Evolutionary conservation across 2,888 invertebrate genomes (phyloP).

Genomic region (Beris morrisii): DNA sequence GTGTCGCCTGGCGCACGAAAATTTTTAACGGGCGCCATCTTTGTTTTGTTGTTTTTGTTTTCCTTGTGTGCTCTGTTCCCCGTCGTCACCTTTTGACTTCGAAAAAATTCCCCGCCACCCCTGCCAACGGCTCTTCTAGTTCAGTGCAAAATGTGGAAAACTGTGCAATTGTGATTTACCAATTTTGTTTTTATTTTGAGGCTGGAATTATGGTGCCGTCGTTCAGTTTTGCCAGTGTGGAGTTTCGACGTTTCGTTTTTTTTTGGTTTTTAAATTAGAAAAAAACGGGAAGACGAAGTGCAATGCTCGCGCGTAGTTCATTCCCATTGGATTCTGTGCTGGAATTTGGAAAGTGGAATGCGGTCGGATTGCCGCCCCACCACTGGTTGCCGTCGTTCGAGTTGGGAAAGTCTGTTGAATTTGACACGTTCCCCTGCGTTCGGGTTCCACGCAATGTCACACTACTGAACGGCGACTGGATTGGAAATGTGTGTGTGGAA

Average conservation of each 20-base stretch:
- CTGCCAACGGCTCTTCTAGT: no score
- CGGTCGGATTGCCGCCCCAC: constrained; percentile 5
- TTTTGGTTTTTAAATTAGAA: no score
- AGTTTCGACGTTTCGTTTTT: background rate
- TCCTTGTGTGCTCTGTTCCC: no score
- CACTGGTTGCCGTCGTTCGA: constrained; percentile 8
- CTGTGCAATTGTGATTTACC: no score
- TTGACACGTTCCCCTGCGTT: no score
- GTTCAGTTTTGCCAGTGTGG: background rate
- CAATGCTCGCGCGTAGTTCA: constrained; percentile 17
- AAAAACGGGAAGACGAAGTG: constrained; percentile 1
- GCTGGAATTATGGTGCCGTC: background rate
- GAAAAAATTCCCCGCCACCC: no score
- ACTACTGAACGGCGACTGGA: no score
- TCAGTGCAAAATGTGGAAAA: no score
- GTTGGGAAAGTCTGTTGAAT: no score
- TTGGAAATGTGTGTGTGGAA: no score
- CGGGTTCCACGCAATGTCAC: no score
- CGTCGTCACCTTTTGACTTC: no score
- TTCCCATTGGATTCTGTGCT: constrained; percentile 16
- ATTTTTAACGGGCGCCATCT: constrained; percentile 50
- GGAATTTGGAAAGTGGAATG: background rate
- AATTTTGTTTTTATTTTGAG: constrained; percentile 12
- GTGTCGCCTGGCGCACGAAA: constrained; percentile 41
- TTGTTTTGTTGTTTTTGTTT: constrained; percentile 44